Conservation (phyloP, 2,797 vertebrate genomes). For the Chlorospingus semifuscus region DNA sequence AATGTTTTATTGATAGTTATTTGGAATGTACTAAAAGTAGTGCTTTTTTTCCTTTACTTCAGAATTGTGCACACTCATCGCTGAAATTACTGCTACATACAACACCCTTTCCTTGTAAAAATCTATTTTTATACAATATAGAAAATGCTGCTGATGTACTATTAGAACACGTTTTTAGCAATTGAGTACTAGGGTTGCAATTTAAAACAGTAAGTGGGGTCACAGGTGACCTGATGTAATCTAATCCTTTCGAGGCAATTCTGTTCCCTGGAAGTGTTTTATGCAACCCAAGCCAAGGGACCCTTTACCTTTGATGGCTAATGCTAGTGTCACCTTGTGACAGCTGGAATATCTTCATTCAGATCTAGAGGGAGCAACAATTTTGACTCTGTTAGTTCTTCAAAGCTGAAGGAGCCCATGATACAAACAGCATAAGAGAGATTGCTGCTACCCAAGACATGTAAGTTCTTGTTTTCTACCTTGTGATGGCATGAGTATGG, state of each 20-base stretch:
- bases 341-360: not conserved
- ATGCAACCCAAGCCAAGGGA: accelerated
- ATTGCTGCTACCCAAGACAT: not conserved
- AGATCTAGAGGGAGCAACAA: not conserved
- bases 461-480: not conserved
- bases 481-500: accelerated
- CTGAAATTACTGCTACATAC: not conserved
- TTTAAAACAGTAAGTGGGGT: not conserved
- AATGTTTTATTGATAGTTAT: not conserved
- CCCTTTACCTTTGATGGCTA: not conserved
- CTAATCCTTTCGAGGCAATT: not conserved
- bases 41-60: not conserved
- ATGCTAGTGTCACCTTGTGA: not conserved
- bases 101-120: not conserved
- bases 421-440: not conserved
- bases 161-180: accelerated
- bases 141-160: not conserved
- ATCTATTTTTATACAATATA: not conserved
- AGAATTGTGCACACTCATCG: not conserved
- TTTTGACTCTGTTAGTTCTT: not conserved
- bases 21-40: not conserved
- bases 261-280: not conserved
- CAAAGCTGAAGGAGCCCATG: not conserved
- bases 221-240: not conserved
- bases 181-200: not conserved